Percentiles rank a stretch among this genome's conserved stretches.
Evolutionary conservation across 2,113 vertebrate species (phyloP).

Genomic region (Sylvia atricapilla): DNA sequence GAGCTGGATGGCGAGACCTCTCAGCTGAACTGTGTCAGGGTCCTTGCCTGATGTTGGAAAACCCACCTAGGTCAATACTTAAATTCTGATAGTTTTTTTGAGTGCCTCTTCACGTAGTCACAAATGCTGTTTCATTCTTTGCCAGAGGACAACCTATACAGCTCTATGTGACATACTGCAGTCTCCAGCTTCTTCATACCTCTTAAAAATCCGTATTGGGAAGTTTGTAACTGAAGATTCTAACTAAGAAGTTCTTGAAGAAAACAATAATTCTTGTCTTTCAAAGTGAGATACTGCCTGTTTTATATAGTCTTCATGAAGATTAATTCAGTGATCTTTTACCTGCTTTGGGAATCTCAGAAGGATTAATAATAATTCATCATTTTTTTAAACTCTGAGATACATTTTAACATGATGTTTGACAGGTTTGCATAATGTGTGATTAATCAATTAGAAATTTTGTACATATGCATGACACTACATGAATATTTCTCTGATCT

Average conservation of each 20-base stretch:
- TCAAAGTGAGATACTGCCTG: background rate
- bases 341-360: background rate
- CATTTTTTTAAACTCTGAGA: background rate
- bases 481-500: constrained; percentile 46
- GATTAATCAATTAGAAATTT: constrained; percentile 52
- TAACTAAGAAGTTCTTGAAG: background rate
- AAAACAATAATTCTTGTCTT: background rate
- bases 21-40: background rate
- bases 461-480: constrained; percentile 29
- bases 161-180: background rate
- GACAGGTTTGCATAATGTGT: constrained; percentile 3
- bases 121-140: background rate
- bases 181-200: background rate
- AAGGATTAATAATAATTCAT: constrained; percentile 25
- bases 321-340: constrained; percentile 5
- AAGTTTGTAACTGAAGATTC: background rate
- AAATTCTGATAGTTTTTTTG: background rate
- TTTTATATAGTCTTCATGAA: background rate
- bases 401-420: constrained; percentile 29
- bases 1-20: background rate
- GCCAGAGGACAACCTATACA: background rate
- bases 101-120: background rate
- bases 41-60: background rate
- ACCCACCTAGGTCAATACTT: background rate
- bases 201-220: background rate